phyloP scores from a whole-genome alignment of 1,140 invertebrate species.

The Akabosia matsudoensis region DNA sequence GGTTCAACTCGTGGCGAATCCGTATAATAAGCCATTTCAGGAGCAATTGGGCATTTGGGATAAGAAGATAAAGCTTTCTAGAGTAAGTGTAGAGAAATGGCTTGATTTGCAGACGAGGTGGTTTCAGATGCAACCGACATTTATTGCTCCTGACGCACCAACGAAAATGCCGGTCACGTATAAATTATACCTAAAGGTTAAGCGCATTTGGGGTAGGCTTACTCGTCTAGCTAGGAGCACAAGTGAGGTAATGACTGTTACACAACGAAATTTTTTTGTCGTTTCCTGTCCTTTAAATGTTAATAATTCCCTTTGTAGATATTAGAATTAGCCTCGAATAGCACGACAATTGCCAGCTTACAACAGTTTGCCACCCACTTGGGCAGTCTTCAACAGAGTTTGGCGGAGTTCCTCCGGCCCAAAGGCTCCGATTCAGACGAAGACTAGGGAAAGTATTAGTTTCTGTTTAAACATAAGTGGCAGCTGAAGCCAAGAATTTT shows the following conservation, averaged over 20 bases:
- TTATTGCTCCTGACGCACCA: not conserved
- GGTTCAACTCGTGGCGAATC: not conserved
- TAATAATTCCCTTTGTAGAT: constrained; percentile 20
- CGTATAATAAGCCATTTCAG: constrained; percentile 10
- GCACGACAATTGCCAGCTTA: constrained; percentile 17
- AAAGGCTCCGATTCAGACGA: constrained; percentile 24
- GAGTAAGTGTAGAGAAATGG: constrained; percentile 13
- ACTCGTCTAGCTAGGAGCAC: constrained; percentile 10
- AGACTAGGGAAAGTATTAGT: constrained; percentile 1
- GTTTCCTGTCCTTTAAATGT: not conserved
- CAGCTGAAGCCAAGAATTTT: no score
- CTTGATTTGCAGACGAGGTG: constrained; percentile 19
- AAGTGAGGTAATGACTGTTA: not conserved
- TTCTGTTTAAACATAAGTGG: no score
- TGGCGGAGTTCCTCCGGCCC: constrained; percentile 31
- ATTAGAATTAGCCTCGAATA: constrained; percentile 15
- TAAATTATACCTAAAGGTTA: constrained; percentile 30
- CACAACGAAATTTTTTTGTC: not conserved
- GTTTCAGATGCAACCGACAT: constrained; percentile 7
- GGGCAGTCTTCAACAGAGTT: constrained; percentile 16
- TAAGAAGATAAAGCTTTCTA: not conserved
- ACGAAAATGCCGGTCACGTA: constrained; percentile 25
- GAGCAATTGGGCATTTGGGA: constrained; percentile 2
- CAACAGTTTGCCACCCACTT: constrained; percentile 28
- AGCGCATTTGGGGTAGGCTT: constrained; percentile 34